phyloP scores from a whole-genome alignment of 1,140 invertebrate genomes.

The Parasteatoda tepidariorum region DNA sequence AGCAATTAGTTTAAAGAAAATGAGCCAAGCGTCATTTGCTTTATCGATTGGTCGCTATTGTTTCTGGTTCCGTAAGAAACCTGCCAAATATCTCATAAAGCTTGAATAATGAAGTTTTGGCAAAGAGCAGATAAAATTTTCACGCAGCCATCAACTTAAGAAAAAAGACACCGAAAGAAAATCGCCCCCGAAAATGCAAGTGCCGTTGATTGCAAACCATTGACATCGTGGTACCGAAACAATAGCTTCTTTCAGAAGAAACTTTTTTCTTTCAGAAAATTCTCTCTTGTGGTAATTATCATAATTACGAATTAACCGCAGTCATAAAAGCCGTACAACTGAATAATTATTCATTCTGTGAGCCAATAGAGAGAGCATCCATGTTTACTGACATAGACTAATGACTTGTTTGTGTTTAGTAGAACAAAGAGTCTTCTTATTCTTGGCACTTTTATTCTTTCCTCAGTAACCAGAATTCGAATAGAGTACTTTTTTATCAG shows the following conservation, averaged over 20 bases:
- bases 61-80: background rate
- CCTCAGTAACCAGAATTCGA: background rate
- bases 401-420: conserved; percentile 47
- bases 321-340: conserved; percentile 34
- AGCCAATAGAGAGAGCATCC: conserved; percentile 10
- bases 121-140: background rate
- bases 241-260: conserved; percentile 15
- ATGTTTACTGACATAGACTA: conserved; percentile 55
- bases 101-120: conserved; percentile 35
- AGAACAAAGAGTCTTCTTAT: conserved; percentile 39
- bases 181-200: background rate
- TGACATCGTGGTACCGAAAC: conserved; percentile 18
- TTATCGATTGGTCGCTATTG: conserved; percentile 18
- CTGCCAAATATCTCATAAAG: conserved; percentile 33
- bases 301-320: conserved; percentile 56
- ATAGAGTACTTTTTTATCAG: no score
- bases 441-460: background rate
- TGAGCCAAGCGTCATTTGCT: background rate
- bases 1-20: conserved; percentile 38
- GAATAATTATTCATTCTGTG: conserved; percentile 41
- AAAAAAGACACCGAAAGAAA: background rate
- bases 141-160: background rate
- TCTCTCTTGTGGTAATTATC: conserved; percentile 37
- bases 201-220: background rate
- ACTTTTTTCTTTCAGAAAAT: conserved; percentile 3